A percentile compares a stretch with the other conserved stretches of the same genome.
These are phyloP conservation scores for Macroglossus sobrinus DNA, from an alignment of 2,113 vertebrate species.

Conservation along the genomic window DNA sequence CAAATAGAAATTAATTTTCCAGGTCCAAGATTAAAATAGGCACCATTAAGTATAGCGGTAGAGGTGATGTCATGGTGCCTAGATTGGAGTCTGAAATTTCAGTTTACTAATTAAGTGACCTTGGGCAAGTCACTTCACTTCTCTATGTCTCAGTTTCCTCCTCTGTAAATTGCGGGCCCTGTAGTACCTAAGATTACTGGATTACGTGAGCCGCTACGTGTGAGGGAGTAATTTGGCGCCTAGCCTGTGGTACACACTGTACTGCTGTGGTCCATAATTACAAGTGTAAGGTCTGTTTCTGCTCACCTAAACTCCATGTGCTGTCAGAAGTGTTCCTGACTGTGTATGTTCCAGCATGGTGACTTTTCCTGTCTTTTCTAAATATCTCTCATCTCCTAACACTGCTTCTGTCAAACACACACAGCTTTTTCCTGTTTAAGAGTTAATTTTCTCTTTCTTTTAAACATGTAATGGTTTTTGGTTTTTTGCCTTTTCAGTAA, in stretches of 20 bases:
- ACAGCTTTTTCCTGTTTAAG: neutral
- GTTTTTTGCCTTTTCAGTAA: neutral
- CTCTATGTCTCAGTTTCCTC: neutral
- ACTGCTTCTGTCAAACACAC: neutral
- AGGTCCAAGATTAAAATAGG: neutral
- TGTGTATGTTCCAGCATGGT: neutral
- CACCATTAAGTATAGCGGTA: neutral
- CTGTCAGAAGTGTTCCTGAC: neutral
- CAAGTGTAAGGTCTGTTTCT: neutral
- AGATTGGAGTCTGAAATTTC: neutral
- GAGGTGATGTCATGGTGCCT: neutral
- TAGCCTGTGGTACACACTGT: neutral
- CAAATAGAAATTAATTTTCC: neutral
- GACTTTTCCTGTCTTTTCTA: neutral
- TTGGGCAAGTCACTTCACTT: neutral
- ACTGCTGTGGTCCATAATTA: neutral
- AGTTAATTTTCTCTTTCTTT: neutral
- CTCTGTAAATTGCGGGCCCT: neutral
- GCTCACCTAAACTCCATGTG: neutral
- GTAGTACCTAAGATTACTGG: neutral
- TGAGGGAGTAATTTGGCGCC: neutral
- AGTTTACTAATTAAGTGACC: neutral
- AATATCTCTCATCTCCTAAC: neutral
- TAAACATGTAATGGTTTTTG: neutral
- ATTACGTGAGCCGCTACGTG: neutral